Evolutionary conservation across 2,888 invertebrate genomes (phyloP).

Genomic region (Adineta ricciae): DNA sequence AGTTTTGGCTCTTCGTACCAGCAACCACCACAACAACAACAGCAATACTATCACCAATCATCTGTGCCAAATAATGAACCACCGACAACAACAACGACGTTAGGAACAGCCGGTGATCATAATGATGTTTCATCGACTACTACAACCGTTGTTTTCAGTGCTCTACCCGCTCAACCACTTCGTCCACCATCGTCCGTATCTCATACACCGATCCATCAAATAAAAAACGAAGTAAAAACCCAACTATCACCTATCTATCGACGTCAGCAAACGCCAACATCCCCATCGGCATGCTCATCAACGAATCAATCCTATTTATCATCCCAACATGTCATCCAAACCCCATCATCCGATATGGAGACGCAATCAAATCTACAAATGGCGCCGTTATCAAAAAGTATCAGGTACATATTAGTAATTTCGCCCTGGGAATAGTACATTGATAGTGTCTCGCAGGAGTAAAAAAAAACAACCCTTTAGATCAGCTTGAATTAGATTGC

Average conservation of each 20-base stretch:
- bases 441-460: not conserved
- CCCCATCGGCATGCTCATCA: not conserved
- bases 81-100: not conserved
- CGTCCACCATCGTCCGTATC: not conserved
- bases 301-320: not conserved
- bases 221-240: not conserved
- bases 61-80: not conserved
- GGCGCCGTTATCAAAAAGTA: not conserved
- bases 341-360: not conserved
- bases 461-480: no score
- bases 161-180: not conserved
- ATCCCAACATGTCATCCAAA: not conserved
- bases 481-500: not conserved
- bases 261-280: not conserved
- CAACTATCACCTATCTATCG: not conserved
- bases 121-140: not conserved
- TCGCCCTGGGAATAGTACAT: not conserved
- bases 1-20: not conserved
- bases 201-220: not conserved
- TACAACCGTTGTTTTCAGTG: not conserved
- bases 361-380: not conserved
- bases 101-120: not conserved
- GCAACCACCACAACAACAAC: not conserved
- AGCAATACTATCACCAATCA: not conserved
- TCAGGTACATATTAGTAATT: not conserved